These are phyloP conservation scores for Nephrocerus scutellatus DNA, from an alignment of 2,888 invertebrate genomes.

Conservation along the genomic window DNA sequence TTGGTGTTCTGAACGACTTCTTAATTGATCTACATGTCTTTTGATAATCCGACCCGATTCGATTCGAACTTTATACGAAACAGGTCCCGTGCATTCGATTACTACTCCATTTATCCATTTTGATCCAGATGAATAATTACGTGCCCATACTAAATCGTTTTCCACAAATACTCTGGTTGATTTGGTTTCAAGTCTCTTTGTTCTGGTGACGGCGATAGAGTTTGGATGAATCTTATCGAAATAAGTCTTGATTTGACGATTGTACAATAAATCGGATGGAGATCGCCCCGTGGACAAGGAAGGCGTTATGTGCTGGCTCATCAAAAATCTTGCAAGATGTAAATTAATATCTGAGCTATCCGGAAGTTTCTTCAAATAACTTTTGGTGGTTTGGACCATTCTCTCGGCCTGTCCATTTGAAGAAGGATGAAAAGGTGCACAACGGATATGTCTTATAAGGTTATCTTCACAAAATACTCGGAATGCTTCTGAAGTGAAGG, in stretches of 20 bases:
- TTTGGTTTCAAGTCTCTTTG: too few species aligned
- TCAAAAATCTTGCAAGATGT: slow-evolving; percentile 7
- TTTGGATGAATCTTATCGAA: slow-evolving; percentile 15
- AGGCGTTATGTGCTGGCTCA: slow-evolving; percentile 11
- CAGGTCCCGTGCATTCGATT: too few species aligned
- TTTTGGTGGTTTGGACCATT: slow-evolving; percentile 15
- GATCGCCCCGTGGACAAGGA: slow-evolving; percentile 9
- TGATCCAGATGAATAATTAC: too few species aligned
- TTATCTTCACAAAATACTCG: slow-evolving; percentile 12
- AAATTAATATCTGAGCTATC: slow-evolving; percentile 3
- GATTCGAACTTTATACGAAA: too few species aligned
- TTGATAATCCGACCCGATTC: too few species aligned
- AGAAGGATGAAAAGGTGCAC: slow-evolving; percentile 14
- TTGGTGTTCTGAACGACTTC: too few species aligned
- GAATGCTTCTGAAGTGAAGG: slow-evolving; percentile 18
- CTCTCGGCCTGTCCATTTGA: too few species aligned
- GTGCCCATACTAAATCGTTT: too few species aligned
- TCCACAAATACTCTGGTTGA: too few species aligned
- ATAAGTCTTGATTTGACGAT: slow-evolving; percentile 9
- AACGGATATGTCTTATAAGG: slow-evolving; percentile 16
- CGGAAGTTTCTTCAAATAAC: slow-evolving; percentile 10
- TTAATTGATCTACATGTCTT: too few species aligned
- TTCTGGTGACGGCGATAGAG: too few species aligned
- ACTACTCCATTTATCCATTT: too few species aligned
- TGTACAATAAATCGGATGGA: slow-evolving; percentile 9